Base-by-base conservation (phyloP, 2,888 invertebrate species). In the Amblyjoppa fuscipennis region DNA sequence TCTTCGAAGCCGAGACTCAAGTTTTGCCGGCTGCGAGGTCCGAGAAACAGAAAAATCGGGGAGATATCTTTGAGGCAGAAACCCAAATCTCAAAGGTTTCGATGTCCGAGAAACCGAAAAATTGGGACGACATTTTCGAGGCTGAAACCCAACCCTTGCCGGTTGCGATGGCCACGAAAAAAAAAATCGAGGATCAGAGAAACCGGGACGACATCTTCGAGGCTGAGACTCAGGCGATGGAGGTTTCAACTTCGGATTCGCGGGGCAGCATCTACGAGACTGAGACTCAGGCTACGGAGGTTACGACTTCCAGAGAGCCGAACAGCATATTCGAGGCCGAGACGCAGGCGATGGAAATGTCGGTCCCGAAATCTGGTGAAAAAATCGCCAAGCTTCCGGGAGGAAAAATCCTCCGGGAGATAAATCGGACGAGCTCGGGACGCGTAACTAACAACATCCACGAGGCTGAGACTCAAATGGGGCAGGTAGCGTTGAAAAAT, bases 61-160 rank as follows among this genome's bases (percentile, higher is more conserved):
- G 85, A 41, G 73, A 80, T 41, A 85, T 88, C 80, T 84, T 75
- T 76, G 86, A 88, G 0, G 77, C 84, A 64, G 86, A 87, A 78
- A 88, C 88, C 20, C 20, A 20, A 20, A 20, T 20, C 20, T 20
- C 20, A 20, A 20, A 20, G 20, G 20, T 20, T 20, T 20, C 20
- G 13, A 16, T 64, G 13, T 75, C 83, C 20, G 64, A 73, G 28
- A 51, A 51, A 69, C n/a, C 28, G 5, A 38, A 56, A 13, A 64
- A 78, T 61, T 11, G 78, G 11, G 51, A 11, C 16, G 74, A 76
- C 1, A 81, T 87, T 34, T 68, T 83, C 61, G 78, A 69, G 64
- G 41, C 76, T 31, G 86, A 86, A 75, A 88, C 86, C 16, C 87
- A 88, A 61, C 69, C 77, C 38, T 79, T 85, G 16, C 3, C 45